Conservation (phyloP, 2,113 vertebrate species). For the Phyllostomus discolor region DNA sequence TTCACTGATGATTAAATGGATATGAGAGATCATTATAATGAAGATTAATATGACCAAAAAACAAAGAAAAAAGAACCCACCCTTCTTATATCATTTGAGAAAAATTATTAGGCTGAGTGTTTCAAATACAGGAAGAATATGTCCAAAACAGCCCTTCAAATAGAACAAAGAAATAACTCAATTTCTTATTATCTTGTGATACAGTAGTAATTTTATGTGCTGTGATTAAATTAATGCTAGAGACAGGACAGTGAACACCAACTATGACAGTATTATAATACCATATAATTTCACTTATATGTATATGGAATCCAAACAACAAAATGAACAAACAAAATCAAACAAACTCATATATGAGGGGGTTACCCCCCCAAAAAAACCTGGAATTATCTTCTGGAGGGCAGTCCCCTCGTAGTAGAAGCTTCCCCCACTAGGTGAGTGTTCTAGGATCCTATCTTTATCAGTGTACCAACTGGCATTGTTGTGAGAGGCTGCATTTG, state of each 20-base stretch:
- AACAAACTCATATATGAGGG: neutral
- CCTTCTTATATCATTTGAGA: neutral
- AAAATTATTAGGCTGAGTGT: neutral
- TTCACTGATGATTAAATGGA: neutral
- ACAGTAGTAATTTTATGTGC: neutral
- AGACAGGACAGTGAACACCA: neutral
- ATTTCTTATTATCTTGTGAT: neutral
- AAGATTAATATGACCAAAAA: neutral
- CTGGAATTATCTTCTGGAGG: too few relatives aligned
- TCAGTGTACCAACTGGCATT: too few relatives aligned
- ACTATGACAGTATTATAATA: neutral
- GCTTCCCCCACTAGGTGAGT: too few relatives aligned
- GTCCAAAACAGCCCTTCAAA: neutral
- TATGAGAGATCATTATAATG: neutral
- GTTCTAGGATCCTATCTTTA: too few relatives aligned
- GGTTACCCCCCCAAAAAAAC: too few relatives aligned
- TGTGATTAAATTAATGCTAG: neutral
- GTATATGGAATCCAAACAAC: neutral
- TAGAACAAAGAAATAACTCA: neutral
- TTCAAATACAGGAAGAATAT: neutral
- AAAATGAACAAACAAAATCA: neutral
- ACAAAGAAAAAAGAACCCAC: neutral
- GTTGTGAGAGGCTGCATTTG: too few relatives aligned
- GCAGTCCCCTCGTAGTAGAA: too few relatives aligned
- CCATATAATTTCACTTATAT: neutral